Conservation (phyloP, 2,113 vertebrate species). For the Cavia aperea region DNA sequence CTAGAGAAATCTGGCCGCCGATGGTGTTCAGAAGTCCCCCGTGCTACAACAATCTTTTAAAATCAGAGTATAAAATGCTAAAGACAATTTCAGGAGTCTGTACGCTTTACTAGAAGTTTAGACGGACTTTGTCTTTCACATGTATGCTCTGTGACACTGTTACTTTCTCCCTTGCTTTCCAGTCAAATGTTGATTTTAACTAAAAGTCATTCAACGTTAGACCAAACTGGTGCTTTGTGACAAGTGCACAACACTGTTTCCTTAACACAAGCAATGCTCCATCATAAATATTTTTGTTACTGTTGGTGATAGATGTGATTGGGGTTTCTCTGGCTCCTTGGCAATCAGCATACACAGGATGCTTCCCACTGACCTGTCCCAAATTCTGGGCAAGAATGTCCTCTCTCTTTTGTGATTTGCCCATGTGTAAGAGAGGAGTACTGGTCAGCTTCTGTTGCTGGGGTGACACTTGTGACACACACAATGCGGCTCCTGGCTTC, state of each 20-base stretch:
- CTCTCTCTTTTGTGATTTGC: background rate
- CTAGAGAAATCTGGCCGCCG: background rate
- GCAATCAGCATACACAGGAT: background rate
- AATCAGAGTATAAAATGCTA: slow-evolving; percentile 3
- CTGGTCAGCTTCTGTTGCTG: background rate
- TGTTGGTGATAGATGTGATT: background rate
- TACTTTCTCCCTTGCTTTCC: background rate
- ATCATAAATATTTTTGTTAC: background rate
- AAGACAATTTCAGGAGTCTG: slow-evolving; percentile 25
- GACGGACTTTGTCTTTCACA: background rate
- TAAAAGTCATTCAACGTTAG: background rate
- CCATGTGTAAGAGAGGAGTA: accelerated
- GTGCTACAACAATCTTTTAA: background rate
- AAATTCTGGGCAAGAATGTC: background rate
- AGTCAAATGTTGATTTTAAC: slow-evolving; percentile 5
- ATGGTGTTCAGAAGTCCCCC: background rate
- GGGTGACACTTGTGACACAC: background rate
- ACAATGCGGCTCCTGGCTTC: background rate
- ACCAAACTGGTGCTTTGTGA: background rate
- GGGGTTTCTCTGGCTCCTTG: background rate
- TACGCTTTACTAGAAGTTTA: slow-evolving; percentile 31
- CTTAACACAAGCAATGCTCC: background rate
- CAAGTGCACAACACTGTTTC: background rate
- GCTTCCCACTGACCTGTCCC: background rate
- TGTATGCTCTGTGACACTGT: background rate